Evolutionary conservation across 2,797 vertebrate genomes (phyloP).

Genomic region (Sternarchorhynchus goeldii): DNA sequence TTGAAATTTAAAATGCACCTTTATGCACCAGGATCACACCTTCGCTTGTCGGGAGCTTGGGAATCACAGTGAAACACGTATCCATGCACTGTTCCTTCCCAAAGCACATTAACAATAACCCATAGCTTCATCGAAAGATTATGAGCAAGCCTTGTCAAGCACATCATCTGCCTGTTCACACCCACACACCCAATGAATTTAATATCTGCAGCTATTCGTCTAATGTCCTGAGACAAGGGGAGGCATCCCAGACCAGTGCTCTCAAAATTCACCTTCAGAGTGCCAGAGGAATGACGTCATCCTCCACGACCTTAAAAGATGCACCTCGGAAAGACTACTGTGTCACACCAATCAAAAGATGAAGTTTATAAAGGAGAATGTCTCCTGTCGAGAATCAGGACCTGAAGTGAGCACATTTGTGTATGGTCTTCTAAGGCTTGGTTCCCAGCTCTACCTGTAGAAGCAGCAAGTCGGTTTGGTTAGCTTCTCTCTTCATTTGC

Average conservation of each 20-base stretch:
- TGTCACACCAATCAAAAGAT: no score
- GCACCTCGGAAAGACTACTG: no score
- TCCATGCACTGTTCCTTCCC: slow-evolving; percentile 61
- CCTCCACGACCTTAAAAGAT: background rate
- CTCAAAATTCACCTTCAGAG: slow-evolving; percentile 27
- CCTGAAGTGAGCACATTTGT: no score
- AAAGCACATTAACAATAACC: slow-evolving; percentile 60
- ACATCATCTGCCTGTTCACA: slow-evolving; percentile 35
- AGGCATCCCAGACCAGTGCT: background rate
- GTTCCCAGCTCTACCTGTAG: no score
- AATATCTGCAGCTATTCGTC: slow-evolving; percentile 27
- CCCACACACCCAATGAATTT: slow-evolving; percentile 28
- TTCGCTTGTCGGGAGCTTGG: slow-evolving; percentile 61
- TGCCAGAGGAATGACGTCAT: slow-evolving; percentile 23
- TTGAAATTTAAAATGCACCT: slow-evolving; percentile 54
- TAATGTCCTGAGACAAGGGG: slow-evolving; percentile 20
- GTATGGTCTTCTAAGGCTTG: no score
- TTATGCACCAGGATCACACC: slow-evolving; percentile 64
- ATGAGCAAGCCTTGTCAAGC: slow-evolving; percentile 65
- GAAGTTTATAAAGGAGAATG: no score
- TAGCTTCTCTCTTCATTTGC: no score
- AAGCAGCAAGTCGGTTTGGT: no score
- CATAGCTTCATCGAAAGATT: slow-evolving; percentile 64
- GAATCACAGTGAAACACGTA: slow-evolving; percentile 65
- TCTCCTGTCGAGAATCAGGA: no score